Conservation (phyloP, 2,113 vertebrate genomes). For the Sinocyclocheilus anophthalmus region DNA sequence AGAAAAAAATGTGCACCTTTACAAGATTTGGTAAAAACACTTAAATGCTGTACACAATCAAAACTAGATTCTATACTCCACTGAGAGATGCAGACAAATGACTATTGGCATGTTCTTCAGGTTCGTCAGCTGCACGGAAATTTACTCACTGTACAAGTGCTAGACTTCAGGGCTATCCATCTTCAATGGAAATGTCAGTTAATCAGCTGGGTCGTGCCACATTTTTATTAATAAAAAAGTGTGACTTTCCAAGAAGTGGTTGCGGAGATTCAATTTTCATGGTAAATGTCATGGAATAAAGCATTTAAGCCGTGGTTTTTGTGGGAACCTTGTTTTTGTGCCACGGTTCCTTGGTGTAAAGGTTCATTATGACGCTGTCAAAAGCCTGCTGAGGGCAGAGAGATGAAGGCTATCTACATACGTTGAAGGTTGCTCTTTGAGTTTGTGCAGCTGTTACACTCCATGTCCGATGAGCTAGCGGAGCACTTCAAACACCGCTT, state of each 20-base stretch:
- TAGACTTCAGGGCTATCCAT: constrained; percentile 59
- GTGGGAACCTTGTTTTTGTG: constrained; percentile 67
- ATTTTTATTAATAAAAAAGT: constrained; percentile 69
- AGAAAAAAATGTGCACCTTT: not conserved
- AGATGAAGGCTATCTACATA: constrained; percentile 60
- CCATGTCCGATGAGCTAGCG: constrained; percentile 31
- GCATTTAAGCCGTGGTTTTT: constrained; percentile 65
- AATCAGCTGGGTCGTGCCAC: constrained; percentile 68
- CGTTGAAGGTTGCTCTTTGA: constrained; percentile 23
- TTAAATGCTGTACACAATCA: not conserved
- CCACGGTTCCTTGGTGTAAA: constrained; percentile 67
- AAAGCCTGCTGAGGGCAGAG: constrained; percentile 43
- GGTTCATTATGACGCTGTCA: constrained; percentile 72
- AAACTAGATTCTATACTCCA: too few species aligned
- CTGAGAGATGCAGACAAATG: too few species aligned
- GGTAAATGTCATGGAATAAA: constrained; percentile 78
- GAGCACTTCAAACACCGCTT: constrained; percentile 33
- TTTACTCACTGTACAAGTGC: not conserved
- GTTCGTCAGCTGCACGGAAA: constrained; percentile 17
- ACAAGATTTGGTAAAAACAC: not conserved
- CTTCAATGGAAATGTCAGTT: constrained; percentile 70
- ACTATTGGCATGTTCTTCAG: too few species aligned
- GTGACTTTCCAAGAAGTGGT: constrained; percentile 71
- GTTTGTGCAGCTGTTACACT: constrained; percentile 1
- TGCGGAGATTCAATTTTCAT: constrained; percentile 76